Evolutionary conservation across 2,888 invertebrate species (phyloP).

Genomic region (Brachynemurus nebulosus): DNA sequence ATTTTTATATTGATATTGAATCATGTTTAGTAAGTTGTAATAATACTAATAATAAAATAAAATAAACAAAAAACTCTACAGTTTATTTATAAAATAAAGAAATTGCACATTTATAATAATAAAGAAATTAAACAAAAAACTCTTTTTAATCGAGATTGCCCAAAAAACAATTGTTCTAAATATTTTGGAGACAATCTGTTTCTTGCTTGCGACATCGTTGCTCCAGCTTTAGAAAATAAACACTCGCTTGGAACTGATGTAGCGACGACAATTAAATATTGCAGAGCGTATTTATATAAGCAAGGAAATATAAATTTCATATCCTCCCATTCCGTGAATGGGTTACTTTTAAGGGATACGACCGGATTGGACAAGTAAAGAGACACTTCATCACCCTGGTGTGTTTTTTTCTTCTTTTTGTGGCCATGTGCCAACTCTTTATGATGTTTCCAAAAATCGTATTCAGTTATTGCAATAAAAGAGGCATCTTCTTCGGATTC

Average conservation of each 20-base stretch:
- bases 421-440: constrained; percentile 14
- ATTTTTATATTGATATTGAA: neutral
- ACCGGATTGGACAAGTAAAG: constrained; percentile 11
- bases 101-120: too few relatives aligned
- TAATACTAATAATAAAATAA: too few relatives aligned
- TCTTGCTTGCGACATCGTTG: neutral
- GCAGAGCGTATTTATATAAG: neutral
- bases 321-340: constrained; percentile 12
- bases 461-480: constrained; percentile 9
- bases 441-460: constrained; percentile 14
- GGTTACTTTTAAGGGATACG: constrained; percentile 9
- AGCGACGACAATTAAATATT: neutral
- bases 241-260: neutral
- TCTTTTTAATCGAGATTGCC: neutral
- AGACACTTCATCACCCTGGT: constrained; percentile 8
- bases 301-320: constrained; percentile 8
- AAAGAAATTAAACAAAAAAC: neutral
- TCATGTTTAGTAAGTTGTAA: too few relatives aligned
- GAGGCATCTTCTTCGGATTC: constrained; percentile 14
- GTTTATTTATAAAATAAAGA: too few relatives aligned
- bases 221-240: neutral
- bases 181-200: neutral
- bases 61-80: too few relatives aligned
- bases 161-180: neutral
- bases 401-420: constrained; percentile 7